Evolutionary conservation across 2,113 vertebrate genomes (phyloP), one percentile per base, ranked within the genome.

Genomic region (Rhea pennata): DNA sequence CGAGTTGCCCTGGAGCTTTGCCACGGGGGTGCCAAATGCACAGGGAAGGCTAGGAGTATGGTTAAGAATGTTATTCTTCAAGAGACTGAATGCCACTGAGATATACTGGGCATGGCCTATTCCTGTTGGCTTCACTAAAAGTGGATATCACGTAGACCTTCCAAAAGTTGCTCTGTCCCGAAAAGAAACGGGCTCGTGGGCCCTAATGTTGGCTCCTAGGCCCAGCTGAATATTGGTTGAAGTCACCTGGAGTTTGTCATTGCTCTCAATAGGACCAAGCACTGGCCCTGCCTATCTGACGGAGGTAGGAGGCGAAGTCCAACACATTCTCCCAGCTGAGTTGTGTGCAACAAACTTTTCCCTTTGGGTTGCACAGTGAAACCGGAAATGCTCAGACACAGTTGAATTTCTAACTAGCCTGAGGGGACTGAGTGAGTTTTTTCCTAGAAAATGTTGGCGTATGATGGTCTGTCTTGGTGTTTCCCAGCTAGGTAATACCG

Each of bases 11-110:
- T 66, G 77, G 66, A 90, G 83, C 70, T 85, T 40, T 70, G 67
- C 71, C 66, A 39, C 0, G 1, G 50, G 29, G 91, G 40, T 1
- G 8, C 46, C 81, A 86, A 2, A 1, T 8, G 40, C 3, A 16
- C 59, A 22, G 20, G 7, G 16, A 29, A 90, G 71, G 80, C 62
- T 82, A 12, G 56, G 15, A 58, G 31, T 58, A 31, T 51, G 50
- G 27, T 24, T 29, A 73, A 73, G 15, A 36, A 27, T 6, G 20
- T 54, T 12, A 29, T 73, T 53, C 71, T 54, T 26, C 36, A 54
- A 73, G 51, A 26, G 27, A 46, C 50, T 54, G 36, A 54, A 51
- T 54, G 15, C 70, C n/a, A 50, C 48, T 39, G 48, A 79, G 74
- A n/a, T 39, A 67, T 69, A 12, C 79, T 23, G n/a, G 82, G 67